Conservation (phyloP, 2,797 vertebrate genomes). For the Sebastes kiyomatsui region DNA sequence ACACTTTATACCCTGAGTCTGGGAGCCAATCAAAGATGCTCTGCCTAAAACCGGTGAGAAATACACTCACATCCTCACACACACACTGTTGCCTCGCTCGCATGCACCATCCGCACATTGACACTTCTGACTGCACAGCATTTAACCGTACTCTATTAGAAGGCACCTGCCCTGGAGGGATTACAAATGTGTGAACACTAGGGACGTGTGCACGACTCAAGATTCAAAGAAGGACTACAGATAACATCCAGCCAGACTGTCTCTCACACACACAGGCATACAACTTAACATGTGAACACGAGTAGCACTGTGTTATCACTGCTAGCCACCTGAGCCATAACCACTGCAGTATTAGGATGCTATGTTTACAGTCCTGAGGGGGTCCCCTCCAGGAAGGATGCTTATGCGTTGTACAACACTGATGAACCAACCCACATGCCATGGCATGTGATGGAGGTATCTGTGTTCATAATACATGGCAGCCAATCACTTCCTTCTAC, state of each 20-base stretch:
- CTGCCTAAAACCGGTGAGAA: slow-evolving; percentile 73
- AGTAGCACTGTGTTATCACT: slow-evolving; percentile 7
- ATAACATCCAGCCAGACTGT: slow-evolving; percentile 27
- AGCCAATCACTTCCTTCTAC: slow-evolving; percentile 28
- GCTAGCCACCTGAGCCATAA: slow-evolving; percentile 16
- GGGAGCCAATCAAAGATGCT: slow-evolving; percentile 82
- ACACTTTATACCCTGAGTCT: slow-evolving; percentile 80
- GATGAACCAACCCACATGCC: slow-evolving; percentile 57
- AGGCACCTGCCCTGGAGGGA: slow-evolving; percentile 64
- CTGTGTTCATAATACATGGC: slow-evolving; percentile 37
- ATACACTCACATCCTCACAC: slow-evolving; percentile 54
- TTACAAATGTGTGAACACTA: slow-evolving; percentile 62
- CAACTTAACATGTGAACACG: slow-evolving; percentile 21
- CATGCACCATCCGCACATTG: slow-evolving; percentile 53
- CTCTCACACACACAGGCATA: background rate
- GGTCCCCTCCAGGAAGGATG: slow-evolving; percentile 20
- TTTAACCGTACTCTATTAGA: slow-evolving; percentile 68
- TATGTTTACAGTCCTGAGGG: slow-evolving; percentile 42
- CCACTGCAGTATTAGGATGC: slow-evolving; percentile 16
- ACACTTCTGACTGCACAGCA: slow-evolving; percentile 72
- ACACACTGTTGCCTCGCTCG: slow-evolving; percentile 29
- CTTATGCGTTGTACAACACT: slow-evolving; percentile 11
- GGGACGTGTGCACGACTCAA: slow-evolving; percentile 40
- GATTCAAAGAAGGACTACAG: slow-evolving; percentile 39
- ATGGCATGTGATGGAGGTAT: slow-evolving; percentile 56